Evolutionary conservation across 2,113 vertebrate species (phyloP).

Genomic region (Triplophysa tibetana): DNA sequence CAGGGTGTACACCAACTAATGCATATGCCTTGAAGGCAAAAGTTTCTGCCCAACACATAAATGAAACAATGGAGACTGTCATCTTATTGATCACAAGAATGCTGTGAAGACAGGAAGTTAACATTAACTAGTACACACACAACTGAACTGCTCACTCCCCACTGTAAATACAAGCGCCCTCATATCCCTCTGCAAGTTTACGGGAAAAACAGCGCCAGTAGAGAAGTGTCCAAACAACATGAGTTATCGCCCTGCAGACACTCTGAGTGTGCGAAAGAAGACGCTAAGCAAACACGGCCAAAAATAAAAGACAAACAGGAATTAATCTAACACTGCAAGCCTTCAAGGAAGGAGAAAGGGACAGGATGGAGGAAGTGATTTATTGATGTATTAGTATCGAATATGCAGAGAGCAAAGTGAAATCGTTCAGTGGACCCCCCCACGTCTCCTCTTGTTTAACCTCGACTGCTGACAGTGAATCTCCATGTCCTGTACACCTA

Average conservation of each 20-base stretch:
- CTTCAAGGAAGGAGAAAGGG: conserved; percentile 18
- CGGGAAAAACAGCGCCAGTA: conserved; percentile 68
- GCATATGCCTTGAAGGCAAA: no score
- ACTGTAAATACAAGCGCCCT: conserved; percentile 67
- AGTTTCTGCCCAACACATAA: no score
- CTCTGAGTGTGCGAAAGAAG: conserved; percentile 64
- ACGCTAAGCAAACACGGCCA: conserved; percentile 62
- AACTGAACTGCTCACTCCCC: conserved; percentile 50
- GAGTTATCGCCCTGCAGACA: conserved; percentile 69
- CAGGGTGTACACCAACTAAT: no score
- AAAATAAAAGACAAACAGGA: conserved; percentile 77
- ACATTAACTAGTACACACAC: conserved; percentile 18
- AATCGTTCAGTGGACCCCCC: conserved; percentile 65
- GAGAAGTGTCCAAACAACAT: conserved; percentile 70
- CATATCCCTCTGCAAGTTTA: conserved; percentile 64
- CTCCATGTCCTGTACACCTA: conserved; percentile 49
- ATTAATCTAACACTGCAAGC: conserved; percentile 60
- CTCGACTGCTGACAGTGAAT: conserved; percentile 59
- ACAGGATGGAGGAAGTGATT: conserved; percentile 39
- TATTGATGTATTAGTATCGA: conserved; percentile 57
- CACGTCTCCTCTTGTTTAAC: conserved; percentile 55
- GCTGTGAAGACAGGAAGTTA: background rate
- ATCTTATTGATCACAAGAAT: background rate
- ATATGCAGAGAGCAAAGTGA: conserved; percentile 22
- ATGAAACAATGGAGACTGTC: background rate